A percentile compares a stretch with the other conserved stretches of the same genome.
Evolutionary conservation across 2,888 invertebrate species (phyloP).

Genomic region (Drosophila yooni): DNA sequence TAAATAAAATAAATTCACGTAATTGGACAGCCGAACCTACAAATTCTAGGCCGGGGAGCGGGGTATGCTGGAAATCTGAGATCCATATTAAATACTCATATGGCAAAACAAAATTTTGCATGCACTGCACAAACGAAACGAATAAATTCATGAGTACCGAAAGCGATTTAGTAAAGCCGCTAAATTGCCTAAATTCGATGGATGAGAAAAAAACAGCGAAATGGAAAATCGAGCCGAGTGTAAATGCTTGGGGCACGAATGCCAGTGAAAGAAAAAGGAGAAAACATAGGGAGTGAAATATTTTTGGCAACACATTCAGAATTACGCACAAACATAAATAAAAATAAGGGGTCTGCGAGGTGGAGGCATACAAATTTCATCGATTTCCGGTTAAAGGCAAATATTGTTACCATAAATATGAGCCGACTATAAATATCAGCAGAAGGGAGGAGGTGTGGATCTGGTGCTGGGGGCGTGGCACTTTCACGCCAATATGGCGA

Average conservation of each 20-base stretch:
- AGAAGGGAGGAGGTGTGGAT: slow-evolving; percentile 7
- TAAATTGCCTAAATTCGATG: slow-evolving; percentile 76
- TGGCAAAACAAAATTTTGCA: slow-evolving; percentile 59
- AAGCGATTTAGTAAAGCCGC: slow-evolving; percentile 78
- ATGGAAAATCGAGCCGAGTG: slow-evolving; percentile 70
- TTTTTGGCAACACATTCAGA: slow-evolving; percentile 59
- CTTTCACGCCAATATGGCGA: slow-evolving; percentile 78
- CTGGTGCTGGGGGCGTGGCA: slow-evolving; percentile 57
- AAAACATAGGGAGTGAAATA: slow-evolving; percentile 41
- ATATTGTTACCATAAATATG: slow-evolving; percentile 80
- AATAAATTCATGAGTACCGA: slow-evolving; percentile 76
- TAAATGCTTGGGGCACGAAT: slow-evolving; percentile 51
- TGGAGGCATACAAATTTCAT: slow-evolving; percentile 77
- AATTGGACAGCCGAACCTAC: slow-evolving; percentile 36
- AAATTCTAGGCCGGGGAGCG: slow-evolving; percentile 23
- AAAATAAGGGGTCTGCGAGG: slow-evolving; percentile 68
- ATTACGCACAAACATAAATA: slow-evolving; percentile 60
- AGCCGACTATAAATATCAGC: slow-evolving; percentile 76
- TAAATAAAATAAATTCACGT: slow-evolving; percentile 58
- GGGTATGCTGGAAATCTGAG: slow-evolving; percentile 21
- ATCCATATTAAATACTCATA: slow-evolving; percentile 33
- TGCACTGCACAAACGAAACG: slow-evolving; percentile 79
- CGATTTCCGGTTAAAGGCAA: slow-evolving; percentile 81
- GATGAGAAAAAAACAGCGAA: slow-evolving; percentile 35
- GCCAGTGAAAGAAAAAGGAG: slow-evolving; percentile 5